These are phyloP conservation scores for Lepidostoma basale DNA, from an alignment of 1,140 invertebrate species.

Conservation along the genomic window DNA sequence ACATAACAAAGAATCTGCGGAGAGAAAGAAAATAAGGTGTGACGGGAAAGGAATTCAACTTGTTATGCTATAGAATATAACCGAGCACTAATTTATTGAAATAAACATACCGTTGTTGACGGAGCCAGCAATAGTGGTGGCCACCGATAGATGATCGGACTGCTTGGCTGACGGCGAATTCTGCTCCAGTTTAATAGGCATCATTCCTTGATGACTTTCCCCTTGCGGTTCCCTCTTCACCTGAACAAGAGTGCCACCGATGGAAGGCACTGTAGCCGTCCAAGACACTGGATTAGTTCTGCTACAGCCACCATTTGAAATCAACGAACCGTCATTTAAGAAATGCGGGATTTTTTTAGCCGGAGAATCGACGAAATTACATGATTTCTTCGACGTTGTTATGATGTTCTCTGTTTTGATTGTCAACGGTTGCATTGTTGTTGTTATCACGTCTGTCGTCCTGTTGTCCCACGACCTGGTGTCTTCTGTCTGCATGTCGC, in stretches of 20 bases:
- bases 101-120: slow-evolving; percentile 57
- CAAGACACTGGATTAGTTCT: slow-evolving; percentile 65
- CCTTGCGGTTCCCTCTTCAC: slow-evolving; percentile 55
- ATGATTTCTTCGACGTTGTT: slow-evolving; percentile 48
- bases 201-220: slow-evolving; percentile 25
- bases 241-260: slow-evolving; percentile 46
- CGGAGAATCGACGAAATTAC: slow-evolving; percentile 56
- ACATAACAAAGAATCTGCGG: too few relatives aligned
- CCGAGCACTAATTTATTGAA: too few relatives aligned
- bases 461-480: slow-evolving; percentile 15
- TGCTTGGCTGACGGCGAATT: slow-evolving; percentile 52
- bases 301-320: slow-evolving; percentile 57
- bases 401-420: slow-evolving; percentile 58
- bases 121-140: slow-evolving; percentile 50
- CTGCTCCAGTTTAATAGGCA: slow-evolving; percentile 51
- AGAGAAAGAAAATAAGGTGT: too few relatives aligned
- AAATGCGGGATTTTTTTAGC: slow-evolving; percentile 51
- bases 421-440: slow-evolving; percentile 54
- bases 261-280: slow-evolving; percentile 47
- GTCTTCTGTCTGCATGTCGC: slow-evolving; percentile 13
- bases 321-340: slow-evolving; percentile 50
- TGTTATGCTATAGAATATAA: too few relatives aligned
- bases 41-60: too few relatives aligned
- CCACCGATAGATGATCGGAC: slow-evolving; percentile 46
- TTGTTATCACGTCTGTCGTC: slow-evolving; percentile 19